These are phyloP conservation scores for Megaceryle torquata DNA, from an alignment of 2,113 vertebrate genomes.

Conservation along the genomic window DNA sequence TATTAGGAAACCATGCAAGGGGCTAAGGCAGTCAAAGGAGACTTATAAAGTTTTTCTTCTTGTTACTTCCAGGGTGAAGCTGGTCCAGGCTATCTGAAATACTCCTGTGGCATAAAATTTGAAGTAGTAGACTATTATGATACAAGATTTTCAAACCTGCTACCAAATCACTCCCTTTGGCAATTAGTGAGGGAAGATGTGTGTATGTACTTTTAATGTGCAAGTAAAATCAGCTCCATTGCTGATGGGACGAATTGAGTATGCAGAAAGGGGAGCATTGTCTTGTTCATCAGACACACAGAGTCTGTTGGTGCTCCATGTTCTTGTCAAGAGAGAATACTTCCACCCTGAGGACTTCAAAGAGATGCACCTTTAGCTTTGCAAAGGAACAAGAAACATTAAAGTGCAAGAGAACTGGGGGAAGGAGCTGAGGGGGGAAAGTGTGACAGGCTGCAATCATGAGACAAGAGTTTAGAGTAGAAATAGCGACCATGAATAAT, in stretches of 20 bases:
- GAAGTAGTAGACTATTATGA: not conserved
- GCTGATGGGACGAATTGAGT: not conserved
- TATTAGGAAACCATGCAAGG: not conserved
- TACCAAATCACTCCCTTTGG: not conserved
- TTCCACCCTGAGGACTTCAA: not conserved
- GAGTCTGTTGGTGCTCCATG: not conserved
- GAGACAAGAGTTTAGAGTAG: not conserved
- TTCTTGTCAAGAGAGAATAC: not conserved
- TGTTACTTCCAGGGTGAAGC: not conserved
- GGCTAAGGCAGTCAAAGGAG: not conserved
- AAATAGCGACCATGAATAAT: constrained; percentile 38
- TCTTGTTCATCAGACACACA: not conserved
- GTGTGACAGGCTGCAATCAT: not conserved
- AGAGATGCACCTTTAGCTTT: constrained; percentile 3
- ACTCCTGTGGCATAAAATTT: not conserved
- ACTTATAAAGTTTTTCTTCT: not conserved
- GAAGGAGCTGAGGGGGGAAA: not conserved
- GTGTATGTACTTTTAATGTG: not conserved
- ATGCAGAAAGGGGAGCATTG: not conserved
- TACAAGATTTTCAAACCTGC: not conserved
- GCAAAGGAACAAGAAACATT: not conserved
- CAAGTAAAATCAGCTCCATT: not conserved
- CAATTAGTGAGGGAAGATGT: not conserved
- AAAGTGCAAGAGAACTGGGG: not conserved
- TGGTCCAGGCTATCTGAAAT: not conserved